These are phyloP conservation scores for Gymnothorax reevesii DNA, from an alignment of 2,797 vertebrate species.

Conservation along the genomic window DNA sequence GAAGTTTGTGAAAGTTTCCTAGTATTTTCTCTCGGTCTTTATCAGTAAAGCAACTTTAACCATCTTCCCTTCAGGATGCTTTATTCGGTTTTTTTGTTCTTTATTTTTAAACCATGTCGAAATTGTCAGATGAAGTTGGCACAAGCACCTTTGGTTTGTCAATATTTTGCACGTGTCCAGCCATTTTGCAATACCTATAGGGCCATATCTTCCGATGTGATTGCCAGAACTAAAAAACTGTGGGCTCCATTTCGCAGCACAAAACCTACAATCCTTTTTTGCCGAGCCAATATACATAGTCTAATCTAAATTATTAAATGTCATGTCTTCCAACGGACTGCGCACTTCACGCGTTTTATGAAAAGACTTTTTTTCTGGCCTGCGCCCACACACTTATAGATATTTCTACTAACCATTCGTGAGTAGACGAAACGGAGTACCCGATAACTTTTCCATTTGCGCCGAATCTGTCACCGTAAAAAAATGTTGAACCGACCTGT, in stretches of 20 bases:
- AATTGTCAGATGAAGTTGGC: too few relatives aligned
- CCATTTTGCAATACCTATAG: background rate
- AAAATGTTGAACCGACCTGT: background rate
- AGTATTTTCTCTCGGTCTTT: background rate
- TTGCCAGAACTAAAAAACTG: background rate
- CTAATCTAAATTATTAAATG: background rate
- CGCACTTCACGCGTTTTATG: background rate
- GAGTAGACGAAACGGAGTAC: background rate
- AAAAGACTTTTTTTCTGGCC: background rate
- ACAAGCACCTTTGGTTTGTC: background rate
- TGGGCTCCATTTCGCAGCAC: background rate
- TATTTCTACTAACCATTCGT: background rate
- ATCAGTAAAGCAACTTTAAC: background rate
- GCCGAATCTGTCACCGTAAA: too few relatives aligned
- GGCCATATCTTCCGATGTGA: too few relatives aligned
- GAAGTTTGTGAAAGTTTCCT: background rate
- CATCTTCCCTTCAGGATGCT: background rate
- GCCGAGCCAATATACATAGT: background rate
- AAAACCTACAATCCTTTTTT: background rate
- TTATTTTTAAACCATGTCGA: background rate
- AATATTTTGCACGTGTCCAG: background rate
- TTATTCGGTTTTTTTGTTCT: background rate
- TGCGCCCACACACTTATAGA: background rate
- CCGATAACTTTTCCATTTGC: too few relatives aligned
- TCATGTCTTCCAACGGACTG: background rate